phyloP scores from a whole-genome alignment of 2,797 vertebrate genomes.

The Schizopygopsis pylzovi region DNA sequence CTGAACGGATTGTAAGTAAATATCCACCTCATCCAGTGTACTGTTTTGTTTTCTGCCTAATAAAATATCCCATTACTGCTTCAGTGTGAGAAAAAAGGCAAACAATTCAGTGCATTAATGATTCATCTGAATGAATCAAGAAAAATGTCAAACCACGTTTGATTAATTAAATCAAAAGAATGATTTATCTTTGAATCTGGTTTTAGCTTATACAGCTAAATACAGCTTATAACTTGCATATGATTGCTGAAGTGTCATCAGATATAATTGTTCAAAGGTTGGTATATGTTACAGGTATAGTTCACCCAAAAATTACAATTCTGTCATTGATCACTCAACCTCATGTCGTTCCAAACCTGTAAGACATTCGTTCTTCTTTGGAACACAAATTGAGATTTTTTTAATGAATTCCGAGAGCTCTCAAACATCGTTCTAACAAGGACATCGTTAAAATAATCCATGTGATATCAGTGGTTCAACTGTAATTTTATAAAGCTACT shows the following conservation, averaged over 20 bases:
- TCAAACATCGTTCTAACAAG: too few relatives aligned
- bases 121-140: background rate
- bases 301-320: too few relatives aligned
- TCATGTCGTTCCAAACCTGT: too few relatives aligned
- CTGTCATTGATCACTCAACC: too few relatives aligned
- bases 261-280: background rate
- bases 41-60: background rate
- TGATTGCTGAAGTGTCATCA: background rate
- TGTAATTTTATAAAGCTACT: too few relatives aligned
- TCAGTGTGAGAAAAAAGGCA: background rate
- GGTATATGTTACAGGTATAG: background rate
- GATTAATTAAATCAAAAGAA: background rate
- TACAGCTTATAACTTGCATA: background rate
- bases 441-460: too few relatives aligned
- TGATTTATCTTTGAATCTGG: too few relatives aligned
- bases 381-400: too few relatives aligned
- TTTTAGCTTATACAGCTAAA: background rate
- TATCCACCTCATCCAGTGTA: background rate
- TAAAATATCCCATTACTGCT: background rate
- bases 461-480: too few relatives aligned
- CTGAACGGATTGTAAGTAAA: background rate
- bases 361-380: too few relatives aligned
- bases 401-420: too few relatives aligned
- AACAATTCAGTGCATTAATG: background rate
- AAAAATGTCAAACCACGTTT: background rate